These are phyloP conservation scores for Hypocryptadius cinnamomeus DNA, from an alignment of 2,113 vertebrate genomes.

Conservation along the genomic window DNA sequence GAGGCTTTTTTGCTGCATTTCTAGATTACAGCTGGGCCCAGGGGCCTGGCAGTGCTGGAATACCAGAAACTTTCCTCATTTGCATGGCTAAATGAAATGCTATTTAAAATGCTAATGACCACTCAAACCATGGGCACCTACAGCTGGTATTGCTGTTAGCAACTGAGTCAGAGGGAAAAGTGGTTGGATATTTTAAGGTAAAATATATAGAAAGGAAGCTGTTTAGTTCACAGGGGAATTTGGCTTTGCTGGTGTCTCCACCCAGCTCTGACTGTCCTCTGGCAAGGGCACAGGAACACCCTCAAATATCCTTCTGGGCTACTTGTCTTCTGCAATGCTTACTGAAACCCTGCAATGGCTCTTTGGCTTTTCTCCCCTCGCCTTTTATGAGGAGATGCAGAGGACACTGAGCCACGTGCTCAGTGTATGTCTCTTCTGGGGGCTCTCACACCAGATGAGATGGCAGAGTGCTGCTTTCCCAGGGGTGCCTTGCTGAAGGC, in stretches of 20 bases:
- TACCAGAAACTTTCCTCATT: background rate
- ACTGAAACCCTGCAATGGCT: background rate
- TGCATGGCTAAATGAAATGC: background rate
- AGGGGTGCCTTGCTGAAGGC: background rate
- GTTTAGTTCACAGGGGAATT: background rate
- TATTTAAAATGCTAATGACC: background rate
- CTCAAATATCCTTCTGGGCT: background rate
- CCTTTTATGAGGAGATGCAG: background rate
- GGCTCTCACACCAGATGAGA: slow-evolving; percentile 24
- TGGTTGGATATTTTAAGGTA: background rate
- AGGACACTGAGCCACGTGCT: background rate
- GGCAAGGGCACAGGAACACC: background rate
- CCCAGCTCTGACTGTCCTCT: background rate
- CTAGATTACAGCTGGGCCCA: background rate
- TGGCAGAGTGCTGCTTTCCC: background rate
- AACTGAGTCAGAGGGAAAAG: background rate
- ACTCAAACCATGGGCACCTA: background rate
- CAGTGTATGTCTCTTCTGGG: slow-evolving; percentile 20
- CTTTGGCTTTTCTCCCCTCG: background rate
- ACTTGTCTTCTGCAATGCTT: background rate
- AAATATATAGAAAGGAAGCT: background rate
- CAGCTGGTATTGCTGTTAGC: background rate
- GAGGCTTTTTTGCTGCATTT: background rate
- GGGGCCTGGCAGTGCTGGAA: background rate
- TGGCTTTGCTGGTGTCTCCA: background rate